Base-by-base conservation (phyloP, 2,888 invertebrate species). In the Drosophila robusta region DNA sequence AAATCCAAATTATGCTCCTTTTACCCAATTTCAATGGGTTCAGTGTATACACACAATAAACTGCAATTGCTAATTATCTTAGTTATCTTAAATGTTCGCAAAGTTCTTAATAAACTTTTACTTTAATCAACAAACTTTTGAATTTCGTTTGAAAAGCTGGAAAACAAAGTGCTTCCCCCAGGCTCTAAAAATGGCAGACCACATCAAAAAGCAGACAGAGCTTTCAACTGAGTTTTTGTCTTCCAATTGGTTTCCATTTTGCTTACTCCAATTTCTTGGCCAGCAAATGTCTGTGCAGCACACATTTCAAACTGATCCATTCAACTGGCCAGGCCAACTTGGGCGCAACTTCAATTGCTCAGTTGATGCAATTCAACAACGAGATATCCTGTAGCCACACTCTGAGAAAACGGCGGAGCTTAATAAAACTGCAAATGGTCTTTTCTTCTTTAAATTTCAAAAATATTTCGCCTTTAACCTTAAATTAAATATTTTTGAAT, bases 161-260 rank as follows among this genome's bases (percentile, higher is more conserved):
- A 16, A 4, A 47, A 9, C 12, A 8, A n/a, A 29, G 12, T n/a
- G 4, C 9, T 16, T 12, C 7, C 29, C 8, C 8, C 8, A 7
- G 1, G 16, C 16, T 9, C 9, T 4, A 9, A 9, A 41, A 41
- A 22, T 34, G 6, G 4, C 3, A 11, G 18, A 42, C 52, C 58
- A 26, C 58, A n/a, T 52, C 51, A 52, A 41, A 51, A n/a, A 38
- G 39, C 51, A 42, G 7, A 45, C 14, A 29, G 16, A 36, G 22
- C n/a, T 45, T 18, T 58, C 26, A 14, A 41, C 51, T 18, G 26
- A 11, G 29, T 39, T 66, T 44, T 47, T 41, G 26, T 18, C 34
- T 56, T 39, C 46, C 38, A 67, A 67, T 67, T 67, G 51, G 36
- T 36, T 50, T 55, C 24, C 44, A 52, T 41, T 58, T 34, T 22